phyloP scores from a whole-genome alignment of 2,888 invertebrate species.

The Cantharis nigra region DNA sequence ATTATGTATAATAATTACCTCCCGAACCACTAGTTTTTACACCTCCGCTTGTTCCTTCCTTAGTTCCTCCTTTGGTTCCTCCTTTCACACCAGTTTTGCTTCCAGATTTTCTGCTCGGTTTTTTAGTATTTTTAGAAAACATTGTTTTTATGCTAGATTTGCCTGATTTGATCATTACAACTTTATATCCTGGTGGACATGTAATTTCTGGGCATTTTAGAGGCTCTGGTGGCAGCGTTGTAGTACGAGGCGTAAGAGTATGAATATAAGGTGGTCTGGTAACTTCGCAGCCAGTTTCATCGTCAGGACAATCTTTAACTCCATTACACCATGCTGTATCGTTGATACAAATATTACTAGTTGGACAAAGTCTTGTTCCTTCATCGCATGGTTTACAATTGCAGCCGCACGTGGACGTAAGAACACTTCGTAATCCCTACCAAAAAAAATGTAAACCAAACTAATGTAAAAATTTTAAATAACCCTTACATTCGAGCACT shows the following conservation, averaged over 20 bases:
- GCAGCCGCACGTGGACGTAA: constrained; percentile 70
- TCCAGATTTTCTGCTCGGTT: constrained; percentile 12
- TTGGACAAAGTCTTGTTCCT: constrained; percentile 72
- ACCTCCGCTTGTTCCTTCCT: constrained; percentile 10
- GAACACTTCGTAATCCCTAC: constrained; percentile 62
- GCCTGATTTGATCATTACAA: constrained; percentile 50
- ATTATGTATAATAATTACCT: constrained; percentile 2
- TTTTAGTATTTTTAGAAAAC: constrained; percentile 49
- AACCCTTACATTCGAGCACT: constrained; percentile 62
- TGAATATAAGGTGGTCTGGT: constrained; percentile 31
- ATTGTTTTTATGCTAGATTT: constrained; percentile 55
- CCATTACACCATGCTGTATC: constrained; percentile 80
- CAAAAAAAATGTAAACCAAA: constrained; percentile 3
- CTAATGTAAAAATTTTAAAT: constrained; percentile 25
- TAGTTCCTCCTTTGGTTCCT: constrained; percentile 29
- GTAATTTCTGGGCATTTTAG: constrained; percentile 54
- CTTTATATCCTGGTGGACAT: constrained; percentile 60
- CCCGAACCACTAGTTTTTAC: constrained; percentile 15
- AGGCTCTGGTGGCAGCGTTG: constrained; percentile 31
- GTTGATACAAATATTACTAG: constrained; percentile 74
- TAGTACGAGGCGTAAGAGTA: constrained; percentile 33
- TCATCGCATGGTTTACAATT: constrained; percentile 72
- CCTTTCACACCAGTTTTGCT: constrained; percentile 51
- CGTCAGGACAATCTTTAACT: constrained; percentile 79
- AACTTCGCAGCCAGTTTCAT: constrained; percentile 68